Evolutionary conservation across 2,888 invertebrate species (phyloP), one percentile per base, ranked within the genome.

Genomic region (Drosophila mercatorum): DNA sequence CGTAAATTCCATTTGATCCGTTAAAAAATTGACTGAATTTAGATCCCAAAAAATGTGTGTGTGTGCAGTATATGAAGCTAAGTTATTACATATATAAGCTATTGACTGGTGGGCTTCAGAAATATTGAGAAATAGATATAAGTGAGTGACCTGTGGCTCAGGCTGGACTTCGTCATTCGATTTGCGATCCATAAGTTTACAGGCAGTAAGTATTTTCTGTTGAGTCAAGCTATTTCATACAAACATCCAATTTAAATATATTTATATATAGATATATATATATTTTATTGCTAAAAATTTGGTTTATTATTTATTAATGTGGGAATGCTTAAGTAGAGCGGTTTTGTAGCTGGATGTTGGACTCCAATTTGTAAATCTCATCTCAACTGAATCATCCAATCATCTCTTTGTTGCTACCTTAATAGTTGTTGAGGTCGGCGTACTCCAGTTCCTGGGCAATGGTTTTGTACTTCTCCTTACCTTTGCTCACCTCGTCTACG

Each of bases 401-500:
- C 22, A 22, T 74, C 68, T 40, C 68, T 61, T 72, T 75, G 47
- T 68, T 64, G 49, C 60, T 52, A 26, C 31, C 51, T 78, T 91
- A 92, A 78, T 98, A 92, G 97, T 97, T 91, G 79, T 92, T 92
- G 91, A 98, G 95, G 94, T 99, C 98, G 82, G 98, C 98, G 93
- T 98, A 98, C 94, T 98, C 98, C 95, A 99, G 96, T 94, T 99
- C 98, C 93, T 98, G 98, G 90, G 98, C 98, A 93, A 99, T 98
- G 83, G 96, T 96, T 95, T 99, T 99, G 95, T 97, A 99, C 94
- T 97, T 98, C 95, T 98, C 97, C 94, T 98, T 98, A 93, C 97
- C 97, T 93, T 96, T 96, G 87, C 96, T 94, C 92, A 97, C 95
- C 92, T 97, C 97, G 94, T 97, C 97, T 97, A 95, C 2, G 52